Base-by-base conservation (phyloP, 2,797 vertebrate species). In the Phrynocephalus guinanensis region DNA sequence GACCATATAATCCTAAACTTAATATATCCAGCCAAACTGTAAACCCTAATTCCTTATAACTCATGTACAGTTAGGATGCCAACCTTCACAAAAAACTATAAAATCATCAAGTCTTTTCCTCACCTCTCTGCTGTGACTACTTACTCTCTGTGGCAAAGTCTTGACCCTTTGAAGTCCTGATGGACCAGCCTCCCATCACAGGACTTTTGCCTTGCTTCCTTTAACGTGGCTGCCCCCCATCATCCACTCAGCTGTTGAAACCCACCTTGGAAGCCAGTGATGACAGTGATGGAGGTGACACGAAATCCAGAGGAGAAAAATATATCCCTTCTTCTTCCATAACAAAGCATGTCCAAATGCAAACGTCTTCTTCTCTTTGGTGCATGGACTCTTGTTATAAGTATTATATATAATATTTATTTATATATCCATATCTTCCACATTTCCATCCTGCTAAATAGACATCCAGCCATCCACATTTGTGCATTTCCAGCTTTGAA, bases 41-140 rank as follows among this genome's bases (percentile, higher is more conserved):
- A 63, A 15, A 8, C 50, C 70, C 72, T 56, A 63, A 86, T 20
- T 79, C 60, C 73, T 89, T 80, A 78, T 70, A 87, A 86, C 18
- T 66, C n/a, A 33, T 76, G 88, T 86, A 86, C 92, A 91, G 87
- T 50, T 71, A 81, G 83, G 71, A 81, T 91, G 85, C 82, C 88
- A 85, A 77, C 68, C 70, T 80, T 75, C 77, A 87, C 90, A 60
- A 76, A 88, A 89, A 63, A 60, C 56, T 75, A 5, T 52, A 11
- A 75, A 44, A 48, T 52, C 63, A 60, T 83, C 50, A 87, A 77
- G 3, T 75, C 33, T 28, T 60, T 1, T 48, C 24, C 30, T 7
- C 13, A 5, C 52, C 79, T 10, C 6, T 18, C 48, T 26, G 28
- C 48, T 6, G 16, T 68, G 1, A 9, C 11, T 30, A 44, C 85